phyloP scores from a whole-genome alignment of 2,113 vertebrate species.

The Oenanthe oenanthe region DNA sequence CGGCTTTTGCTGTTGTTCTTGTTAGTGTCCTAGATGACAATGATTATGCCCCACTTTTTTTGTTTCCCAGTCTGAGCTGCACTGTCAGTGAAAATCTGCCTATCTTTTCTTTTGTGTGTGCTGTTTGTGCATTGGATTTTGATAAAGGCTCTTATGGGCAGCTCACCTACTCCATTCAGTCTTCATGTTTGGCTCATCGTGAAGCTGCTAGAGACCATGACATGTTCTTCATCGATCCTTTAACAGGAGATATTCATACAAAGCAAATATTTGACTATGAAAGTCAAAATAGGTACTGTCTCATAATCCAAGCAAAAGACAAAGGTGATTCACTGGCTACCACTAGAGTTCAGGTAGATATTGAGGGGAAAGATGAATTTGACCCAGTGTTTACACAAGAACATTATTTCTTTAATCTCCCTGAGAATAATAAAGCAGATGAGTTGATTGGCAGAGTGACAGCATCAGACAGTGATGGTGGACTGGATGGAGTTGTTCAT shows the following conservation, averaged over 20 bases:
- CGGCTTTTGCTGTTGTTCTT: slow-evolving; percentile 80
- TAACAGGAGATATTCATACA: slow-evolving; percentile 87
- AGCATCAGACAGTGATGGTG: slow-evolving; percentile 87
- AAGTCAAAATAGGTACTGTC: slow-evolving; percentile 80
- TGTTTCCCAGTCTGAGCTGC: slow-evolving; percentile 82
- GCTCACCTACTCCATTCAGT: slow-evolving; percentile 87
- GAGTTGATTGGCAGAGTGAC: slow-evolving; percentile 84
- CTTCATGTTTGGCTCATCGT: slow-evolving; percentile 78
- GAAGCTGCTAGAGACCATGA: slow-evolving; percentile 74
- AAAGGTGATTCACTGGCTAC: slow-evolving; percentile 82
- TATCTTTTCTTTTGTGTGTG: slow-evolving; percentile 79
- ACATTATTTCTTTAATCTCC: slow-evolving; percentile 84
- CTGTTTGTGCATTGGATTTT: slow-evolving; percentile 85
- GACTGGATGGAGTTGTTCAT: slow-evolving; percentile 84
- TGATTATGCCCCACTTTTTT: slow-evolving; percentile 86
- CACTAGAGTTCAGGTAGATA: slow-evolving; percentile 78
- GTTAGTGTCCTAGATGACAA: slow-evolving; percentile 88
- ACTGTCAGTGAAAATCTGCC: slow-evolving; percentile 85
- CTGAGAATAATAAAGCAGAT: slow-evolving; percentile 71
- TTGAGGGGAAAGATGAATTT: slow-evolving; percentile 91
- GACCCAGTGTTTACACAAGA: slow-evolving; percentile 88
- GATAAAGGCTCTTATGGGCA: slow-evolving; percentile 86
- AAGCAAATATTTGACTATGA: slow-evolving; percentile 89
- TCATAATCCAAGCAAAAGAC: slow-evolving; percentile 88
- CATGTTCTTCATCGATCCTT: slow-evolving; percentile 84